Base-by-base conservation (phyloP, 2,888 invertebrate species). In the Chironomus riparius region DNA sequence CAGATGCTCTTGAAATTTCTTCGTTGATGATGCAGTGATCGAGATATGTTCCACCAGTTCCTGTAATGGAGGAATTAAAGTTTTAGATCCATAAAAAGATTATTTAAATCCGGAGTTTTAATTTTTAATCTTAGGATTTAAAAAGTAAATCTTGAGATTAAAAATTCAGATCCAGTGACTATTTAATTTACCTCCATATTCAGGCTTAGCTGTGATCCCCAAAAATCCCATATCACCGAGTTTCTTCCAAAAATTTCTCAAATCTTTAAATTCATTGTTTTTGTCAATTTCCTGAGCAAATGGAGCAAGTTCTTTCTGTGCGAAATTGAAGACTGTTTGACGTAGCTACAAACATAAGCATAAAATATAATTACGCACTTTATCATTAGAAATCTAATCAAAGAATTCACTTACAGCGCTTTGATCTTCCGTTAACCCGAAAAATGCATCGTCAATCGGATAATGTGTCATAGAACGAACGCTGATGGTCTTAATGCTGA, bases 1-100 rank as follows among this genome's bases (percentile, higher is more conserved):
- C 92, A 77, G 90, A 89, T 5, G 93, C 97, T 80, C 87, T 86
- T 2, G 96, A 95, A 75, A 98, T 82, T 86, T 99, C 99, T 83
- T 99, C 99, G 91, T 95, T 90, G 28, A 96, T 91, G 77, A 99
- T 86, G 78, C 92, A 90, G 81, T 99, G 98, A 81, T 98, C 97
- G 61, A 94, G 86, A 83, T 97, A 99, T 76, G 90, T 88, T 62
- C 94, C 93, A 13, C 91, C 97, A 0, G 94, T 92, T 0, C 70
- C 22, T 24, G n/a, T 65, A 13, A 10, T 4, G 7, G 2, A 38
- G 38, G 1, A 10, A 24, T 3, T 3, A 24, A 24, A n/a, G n/a
- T n/a, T n/a, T n/a, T n/a, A n/a, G n/a, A n/a, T n/a, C n/a, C n/a
- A n/a, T n/a, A n/a, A n/a, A n/a, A n/a, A n/a, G n/a, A n/a, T n/a